These are phyloP conservation scores for Eristalis tenax DNA, from an alignment of 2,888 invertebrate genomes.

Conservation along the genomic window DNA sequence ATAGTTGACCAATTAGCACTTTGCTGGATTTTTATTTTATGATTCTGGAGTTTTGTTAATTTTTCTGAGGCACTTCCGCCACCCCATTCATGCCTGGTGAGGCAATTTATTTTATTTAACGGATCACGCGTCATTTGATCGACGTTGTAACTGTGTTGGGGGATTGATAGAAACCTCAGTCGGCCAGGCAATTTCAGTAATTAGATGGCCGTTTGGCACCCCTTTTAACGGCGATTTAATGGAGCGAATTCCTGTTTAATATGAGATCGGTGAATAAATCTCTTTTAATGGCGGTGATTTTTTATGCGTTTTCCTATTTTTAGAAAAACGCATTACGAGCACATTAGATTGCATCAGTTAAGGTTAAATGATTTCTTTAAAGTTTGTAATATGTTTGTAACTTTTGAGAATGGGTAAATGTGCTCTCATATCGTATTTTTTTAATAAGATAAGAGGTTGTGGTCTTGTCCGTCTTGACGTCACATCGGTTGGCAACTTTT, in stretches of 20 bases:
- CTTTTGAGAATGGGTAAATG: too few species aligned
- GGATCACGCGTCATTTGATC: conserved; percentile 62
- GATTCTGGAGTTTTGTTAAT: conserved; percentile 37
- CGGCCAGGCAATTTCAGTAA: conserved; percentile 43
- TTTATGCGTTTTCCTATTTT: background rate
- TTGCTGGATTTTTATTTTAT: conserved; percentile 60
- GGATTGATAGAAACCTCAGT: conserved; percentile 22
- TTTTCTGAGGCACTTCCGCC: conserved; percentile 3
- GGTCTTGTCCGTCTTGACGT: too few species aligned
- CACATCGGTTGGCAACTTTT: too few species aligned
- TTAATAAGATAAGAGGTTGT: too few species aligned
- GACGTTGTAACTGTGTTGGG: background rate
- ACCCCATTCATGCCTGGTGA: background rate
- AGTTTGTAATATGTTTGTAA: background rate
- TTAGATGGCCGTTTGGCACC: conserved; percentile 62
- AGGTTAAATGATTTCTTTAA: background rate
- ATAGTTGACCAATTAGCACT: conserved; percentile 70
- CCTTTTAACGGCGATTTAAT: conserved; percentile 64
- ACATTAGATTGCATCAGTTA: background rate
- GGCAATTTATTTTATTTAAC: conserved; percentile 58
- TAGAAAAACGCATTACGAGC: background rate
- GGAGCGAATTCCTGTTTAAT: conserved; percentile 57
- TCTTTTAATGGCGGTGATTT: conserved; percentile 54
- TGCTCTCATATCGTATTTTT: too few species aligned
- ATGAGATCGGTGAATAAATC: conserved; percentile 57